These are phyloP conservation scores for Mimumesa dahlbomi DNA, from an alignment of 2,888 invertebrate genomes.

Conservation along the genomic window DNA sequence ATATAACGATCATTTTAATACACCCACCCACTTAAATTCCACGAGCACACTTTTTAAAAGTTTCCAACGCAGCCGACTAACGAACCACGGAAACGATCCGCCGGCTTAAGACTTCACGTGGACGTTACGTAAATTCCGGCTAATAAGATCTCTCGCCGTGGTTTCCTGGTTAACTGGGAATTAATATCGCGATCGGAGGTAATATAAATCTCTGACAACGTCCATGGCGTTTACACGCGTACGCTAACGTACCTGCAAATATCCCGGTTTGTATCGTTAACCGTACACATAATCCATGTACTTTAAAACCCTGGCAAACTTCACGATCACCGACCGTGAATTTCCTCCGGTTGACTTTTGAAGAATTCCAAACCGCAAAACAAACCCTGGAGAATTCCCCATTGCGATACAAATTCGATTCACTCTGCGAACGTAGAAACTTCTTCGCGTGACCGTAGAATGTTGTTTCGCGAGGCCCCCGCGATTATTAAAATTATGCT, in stretches of 20 bases:
- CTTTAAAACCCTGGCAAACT: too few species aligned
- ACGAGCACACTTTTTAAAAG: conserved; percentile 1
- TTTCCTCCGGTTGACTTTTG: too few species aligned
- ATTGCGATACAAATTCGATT: too few species aligned
- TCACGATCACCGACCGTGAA: too few species aligned
- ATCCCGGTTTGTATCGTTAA: too few species aligned
- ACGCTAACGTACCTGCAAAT: too few species aligned
- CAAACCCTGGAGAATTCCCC: too few species aligned
- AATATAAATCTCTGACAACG: conserved; percentile 36
- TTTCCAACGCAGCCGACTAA: conserved; percentile 7
- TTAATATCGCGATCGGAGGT: conserved; percentile 36
- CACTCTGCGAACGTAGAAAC: neutral
- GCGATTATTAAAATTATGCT: conserved; percentile 22
- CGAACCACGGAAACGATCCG: conserved; percentile 18
- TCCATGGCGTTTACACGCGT: conserved; percentile 16
- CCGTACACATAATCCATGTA: too few species aligned
- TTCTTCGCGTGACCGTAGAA: neutral
- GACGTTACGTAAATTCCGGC: conserved; percentile 39
- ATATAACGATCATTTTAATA: too few species aligned
- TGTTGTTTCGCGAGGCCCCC: neutral
- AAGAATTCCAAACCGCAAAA: too few species aligned
- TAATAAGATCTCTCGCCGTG: conserved; percentile 44
- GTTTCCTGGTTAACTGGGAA: conserved; percentile 34
- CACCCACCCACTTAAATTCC: conserved; percentile 37
- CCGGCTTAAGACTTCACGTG: conserved; percentile 11